Conservation (phyloP, 1,140 invertebrate genomes). For the Macrosteles quadrilineatus region DNA sequence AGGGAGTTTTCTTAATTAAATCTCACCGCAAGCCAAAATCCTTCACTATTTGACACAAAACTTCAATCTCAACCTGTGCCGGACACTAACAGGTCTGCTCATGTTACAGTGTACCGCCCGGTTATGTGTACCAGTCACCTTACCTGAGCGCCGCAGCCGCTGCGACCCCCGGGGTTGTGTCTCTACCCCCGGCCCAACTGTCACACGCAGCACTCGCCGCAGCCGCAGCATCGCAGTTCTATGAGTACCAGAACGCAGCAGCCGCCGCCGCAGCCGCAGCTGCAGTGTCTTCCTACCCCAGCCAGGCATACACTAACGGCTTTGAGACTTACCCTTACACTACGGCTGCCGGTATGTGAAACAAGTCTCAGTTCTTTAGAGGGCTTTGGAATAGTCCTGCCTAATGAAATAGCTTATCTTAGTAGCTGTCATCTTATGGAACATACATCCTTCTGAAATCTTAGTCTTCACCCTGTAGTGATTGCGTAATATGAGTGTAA, state of each 20-base stretch:
- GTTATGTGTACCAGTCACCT: constrained; percentile 51
- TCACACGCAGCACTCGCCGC: constrained; percentile 43
- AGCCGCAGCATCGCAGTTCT: constrained; percentile 46
- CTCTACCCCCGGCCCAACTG: constrained; percentile 45
- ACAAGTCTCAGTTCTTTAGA: no score
- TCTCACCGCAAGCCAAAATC: no score
- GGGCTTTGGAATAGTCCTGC: no score
- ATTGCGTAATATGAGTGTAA: no score
- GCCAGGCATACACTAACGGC: constrained; percentile 45
- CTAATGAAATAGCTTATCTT: no score
- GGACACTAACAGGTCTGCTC: background rate
- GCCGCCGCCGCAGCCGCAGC: constrained; percentile 45
- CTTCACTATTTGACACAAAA: no score
- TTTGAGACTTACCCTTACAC: constrained; percentile 47
- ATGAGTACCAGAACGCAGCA: constrained; percentile 50
- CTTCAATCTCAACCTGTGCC: no score
- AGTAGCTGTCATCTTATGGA: no score
- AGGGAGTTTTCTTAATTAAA: no score
- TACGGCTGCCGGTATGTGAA: constrained; percentile 42
- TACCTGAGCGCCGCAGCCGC: constrained; percentile 44
- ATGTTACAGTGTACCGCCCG: constrained; percentile 47
- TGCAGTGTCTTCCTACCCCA: constrained; percentile 45
- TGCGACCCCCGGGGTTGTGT: constrained; percentile 45
- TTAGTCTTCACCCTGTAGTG: no score
- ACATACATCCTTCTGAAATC: no score